Conservation (phyloP, 2,113 vertebrate species). For the Paramisgurnus dabryanus region DNA sequence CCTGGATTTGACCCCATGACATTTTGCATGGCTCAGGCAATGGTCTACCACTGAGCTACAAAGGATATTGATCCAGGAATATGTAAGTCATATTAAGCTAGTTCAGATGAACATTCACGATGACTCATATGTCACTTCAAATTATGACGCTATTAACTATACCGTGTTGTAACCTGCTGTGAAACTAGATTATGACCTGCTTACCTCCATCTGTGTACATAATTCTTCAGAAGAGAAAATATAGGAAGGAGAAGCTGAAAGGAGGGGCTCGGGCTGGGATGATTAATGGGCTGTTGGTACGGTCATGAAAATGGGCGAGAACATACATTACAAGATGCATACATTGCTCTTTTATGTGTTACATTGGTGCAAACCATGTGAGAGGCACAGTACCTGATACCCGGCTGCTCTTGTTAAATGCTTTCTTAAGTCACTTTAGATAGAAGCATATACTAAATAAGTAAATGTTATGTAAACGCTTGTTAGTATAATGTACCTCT, state of each 20-base stretch:
- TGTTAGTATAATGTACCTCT: too few relatives aligned
- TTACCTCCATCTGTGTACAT: conserved; percentile 22
- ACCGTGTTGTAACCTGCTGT: background rate
- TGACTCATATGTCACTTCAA: background rate
- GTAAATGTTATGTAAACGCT: too few relatives aligned
- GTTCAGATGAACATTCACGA: background rate
- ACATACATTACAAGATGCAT: conserved; percentile 6
- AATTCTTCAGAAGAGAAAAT: background rate
- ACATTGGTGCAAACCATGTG: background rate
- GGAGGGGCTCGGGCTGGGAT: conserved; percentile 7
- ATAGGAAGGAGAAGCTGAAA: background rate
- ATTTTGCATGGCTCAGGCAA: too few relatives aligned
- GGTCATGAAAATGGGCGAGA: conserved; percentile 16
- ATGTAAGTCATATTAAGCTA: background rate
- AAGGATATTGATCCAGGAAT: background rate
- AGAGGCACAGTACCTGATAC: background rate
- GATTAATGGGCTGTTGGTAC: conserved; percentile 27
- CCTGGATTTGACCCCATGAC: too few relatives aligned
- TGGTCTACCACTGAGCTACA: too few relatives aligned
- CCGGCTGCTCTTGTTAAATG: background rate
- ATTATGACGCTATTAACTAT: background rate
- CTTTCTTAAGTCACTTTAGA: too few relatives aligned
- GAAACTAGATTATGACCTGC: conserved; percentile 15
- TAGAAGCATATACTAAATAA: too few relatives aligned
- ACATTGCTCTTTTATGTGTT: conserved; percentile 7